Base-by-base conservation (phyloP, 2,797 vertebrate genomes). In the Serranus cabrilla region DNA sequence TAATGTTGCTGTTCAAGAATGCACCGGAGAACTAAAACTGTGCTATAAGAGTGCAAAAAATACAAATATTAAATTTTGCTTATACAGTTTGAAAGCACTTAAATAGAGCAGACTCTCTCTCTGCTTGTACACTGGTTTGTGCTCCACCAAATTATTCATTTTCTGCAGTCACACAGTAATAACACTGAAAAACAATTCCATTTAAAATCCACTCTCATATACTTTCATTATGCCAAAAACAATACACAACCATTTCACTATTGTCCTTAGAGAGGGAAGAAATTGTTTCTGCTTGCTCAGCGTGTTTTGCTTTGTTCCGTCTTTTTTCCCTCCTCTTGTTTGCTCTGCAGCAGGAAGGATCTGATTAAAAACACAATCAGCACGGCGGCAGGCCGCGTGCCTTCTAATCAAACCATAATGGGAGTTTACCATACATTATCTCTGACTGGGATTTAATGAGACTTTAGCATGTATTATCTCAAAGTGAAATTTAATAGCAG, bases 311-410 rank as follows among this genome's bases (percentile, higher is more conserved):
- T 80, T 71, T 78, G 62, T 65, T 80, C 54, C 42, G 8, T 60
- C 51, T 60, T 59, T 31, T 64, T 54, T 13, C 1, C 23, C 21
- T 72, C 62, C 64, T 76, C 65, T 70, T 25, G 42, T 87, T 91
- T 87, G 72, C 77, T 79, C 78, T 77, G 76, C 75, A 71, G 71
- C 49, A 68, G 66, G 56, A 84, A 84, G 49, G 49, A 79, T 89
- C 83, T 87, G 86, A 92, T 93, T 91, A 88, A 89, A 89, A 91
- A 83, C 69, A 80, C 85, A 86, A 90, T 90, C 85, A 89, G 84
- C 84, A 77, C 56, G n/a, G 46, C 67, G 51, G 71, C 81, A 74
- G 85, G 78, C 79, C 64, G 47, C 3, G 34, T 59, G 82, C 79
- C 61, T 82, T 77, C 86, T 85, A 89, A 91, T 92, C 87, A 89